Evolutionary conservation across 1,140 invertebrate genomes (phyloP), one percentile per base, ranked within the genome.

Genomic region (Streblospio benedicti): DNA sequence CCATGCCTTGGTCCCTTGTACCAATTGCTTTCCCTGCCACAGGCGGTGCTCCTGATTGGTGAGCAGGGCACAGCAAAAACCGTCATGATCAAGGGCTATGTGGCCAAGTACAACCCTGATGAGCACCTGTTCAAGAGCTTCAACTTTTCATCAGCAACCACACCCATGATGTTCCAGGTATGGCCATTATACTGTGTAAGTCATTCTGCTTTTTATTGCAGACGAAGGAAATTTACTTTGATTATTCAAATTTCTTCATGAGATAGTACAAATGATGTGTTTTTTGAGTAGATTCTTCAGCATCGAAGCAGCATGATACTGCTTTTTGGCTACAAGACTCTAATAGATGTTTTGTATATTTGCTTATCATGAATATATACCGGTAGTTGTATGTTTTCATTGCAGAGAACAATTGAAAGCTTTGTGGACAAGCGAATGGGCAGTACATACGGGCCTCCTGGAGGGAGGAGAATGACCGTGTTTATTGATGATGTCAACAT

Each of bases 401-500:
- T 4, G 6, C 69, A 92, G 87, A 90, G 94, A 76, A 96, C 91
- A 0, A 90, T 97, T 64, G 93, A 97, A 75, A 93, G 91, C 69
- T 96, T 93, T 71, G 86, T 97, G 0, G 93, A 97, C 74, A 97
- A 97, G 79, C 80, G 93, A 59, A 88, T 94, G 81, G 94, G 93
- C 30, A 93, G 85, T 68, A 96, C 90, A 0, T 97, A 93, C 77
- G 93, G 94, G 2, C 93, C 94, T 28, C 85, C 91, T 1, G 89
- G 87, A 67, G 91, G 91, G 4, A 92, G 90, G 66, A 93, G 91
- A 75, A 89, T 97, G 87, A 85, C 92, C 4, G 83, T 96, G 12
- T 97, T 97, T 68, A 89, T 97, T 62, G 94, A 97, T 71, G 94
- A 97, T 71, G 87, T 97, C 54, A 97, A 96, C 80, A 83, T 97